Percentiles rank a stretch among this genome's conserved stretches.
Conservation (phyloP, 2,113 vertebrate species). For the Myanophis thanlyinensis region DNA sequence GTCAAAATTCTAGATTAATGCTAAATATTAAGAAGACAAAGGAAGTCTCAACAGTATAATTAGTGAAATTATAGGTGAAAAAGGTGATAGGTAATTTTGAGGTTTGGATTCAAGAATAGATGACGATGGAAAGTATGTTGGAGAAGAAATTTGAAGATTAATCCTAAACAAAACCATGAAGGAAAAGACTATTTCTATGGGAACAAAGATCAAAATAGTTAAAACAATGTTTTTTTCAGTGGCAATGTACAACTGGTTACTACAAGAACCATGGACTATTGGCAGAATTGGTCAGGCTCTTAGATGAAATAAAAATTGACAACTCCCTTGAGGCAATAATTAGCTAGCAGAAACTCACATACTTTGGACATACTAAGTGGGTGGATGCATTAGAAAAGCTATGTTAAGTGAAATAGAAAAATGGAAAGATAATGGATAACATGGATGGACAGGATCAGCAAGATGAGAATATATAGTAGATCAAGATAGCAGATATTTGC, state of each 20-base stretch:
- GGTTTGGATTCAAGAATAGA: not conserved
- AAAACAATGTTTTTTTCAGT: not conserved
- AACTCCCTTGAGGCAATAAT: not conserved
- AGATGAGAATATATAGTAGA: not conserved
- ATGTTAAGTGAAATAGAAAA: not conserved
- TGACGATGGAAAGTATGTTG: not conserved
- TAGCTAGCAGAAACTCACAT: not conserved
- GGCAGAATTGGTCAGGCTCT: not conserved
- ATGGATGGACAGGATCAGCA: not conserved
- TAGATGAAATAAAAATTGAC: not conserved
- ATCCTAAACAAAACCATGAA: not conserved
- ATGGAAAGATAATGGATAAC: not conserved
- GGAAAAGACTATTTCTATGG: not conserved
- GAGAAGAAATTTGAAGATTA: not conserved
- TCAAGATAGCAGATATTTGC: not conserved
- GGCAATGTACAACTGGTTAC: not conserved
- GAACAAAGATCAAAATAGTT: not conserved
- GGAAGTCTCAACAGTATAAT: not conserved
- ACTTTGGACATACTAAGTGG: not conserved
- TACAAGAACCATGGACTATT: not conserved
- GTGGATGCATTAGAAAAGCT: not conserved
- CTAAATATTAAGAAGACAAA: not conserved
- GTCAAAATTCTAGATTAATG: not conserved
- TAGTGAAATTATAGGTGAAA: not conserved
- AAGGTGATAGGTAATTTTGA: not conserved